A percentile compares a stretch with the other conserved stretches of the same genome.
phyloP scores from a whole-genome alignment of 2,797 vertebrate genomes.

The Anguilla pacifica region DNA sequence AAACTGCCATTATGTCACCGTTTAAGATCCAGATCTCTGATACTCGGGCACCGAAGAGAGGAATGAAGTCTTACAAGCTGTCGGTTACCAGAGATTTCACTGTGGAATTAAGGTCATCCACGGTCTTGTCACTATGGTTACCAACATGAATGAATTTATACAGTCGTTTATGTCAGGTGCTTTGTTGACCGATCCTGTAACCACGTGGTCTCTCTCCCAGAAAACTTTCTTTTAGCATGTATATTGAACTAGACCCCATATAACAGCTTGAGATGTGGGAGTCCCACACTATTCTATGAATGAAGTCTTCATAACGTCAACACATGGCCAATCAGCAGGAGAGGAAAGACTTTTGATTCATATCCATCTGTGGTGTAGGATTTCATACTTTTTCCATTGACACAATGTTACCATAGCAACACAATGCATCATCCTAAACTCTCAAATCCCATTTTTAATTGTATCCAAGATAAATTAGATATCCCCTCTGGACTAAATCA shows the following conservation, averaged over 20 bases:
- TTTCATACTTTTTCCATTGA: background rate
- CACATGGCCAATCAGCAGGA: background rate
- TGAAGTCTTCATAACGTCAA: background rate
- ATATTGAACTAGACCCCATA: background rate
- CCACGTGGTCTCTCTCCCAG: background rate
- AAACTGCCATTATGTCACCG: background rate
- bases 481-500: background rate
- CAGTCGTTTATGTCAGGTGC: background rate
- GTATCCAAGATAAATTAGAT: background rate
- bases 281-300: background rate
- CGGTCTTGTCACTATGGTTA: background rate
- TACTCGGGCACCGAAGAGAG: background rate
- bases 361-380: background rate
- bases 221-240: background rate
- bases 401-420: background rate
- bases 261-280: background rate
- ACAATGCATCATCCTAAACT: background rate
- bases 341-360: background rate
- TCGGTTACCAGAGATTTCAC: background rate
- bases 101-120: background rate
- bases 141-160: background rate
- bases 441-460: no score
- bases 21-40: background rate
- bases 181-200: background rate
- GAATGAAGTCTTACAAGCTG: background rate